phyloP scores from a whole-genome alignment of 2,888 invertebrate genomes.

The Onchidella celtica region DNA sequence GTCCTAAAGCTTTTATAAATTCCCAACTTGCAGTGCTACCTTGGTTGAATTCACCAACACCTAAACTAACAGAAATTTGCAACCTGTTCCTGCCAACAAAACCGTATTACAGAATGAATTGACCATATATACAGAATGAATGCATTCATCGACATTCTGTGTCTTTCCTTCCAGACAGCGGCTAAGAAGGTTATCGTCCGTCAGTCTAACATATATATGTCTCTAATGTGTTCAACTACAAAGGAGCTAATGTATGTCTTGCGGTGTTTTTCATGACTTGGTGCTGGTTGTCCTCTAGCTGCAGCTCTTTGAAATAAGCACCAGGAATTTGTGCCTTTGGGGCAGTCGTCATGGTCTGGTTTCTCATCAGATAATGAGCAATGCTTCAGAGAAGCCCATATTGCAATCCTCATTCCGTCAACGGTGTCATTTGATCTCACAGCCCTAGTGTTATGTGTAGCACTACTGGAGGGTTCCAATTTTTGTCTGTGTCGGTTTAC shows the following conservation, averaged over 20 bases:
- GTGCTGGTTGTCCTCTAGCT: not conserved
- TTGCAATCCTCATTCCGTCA: constrained; percentile 3
- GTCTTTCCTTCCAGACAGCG: constrained; percentile 27
- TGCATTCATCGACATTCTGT: constrained; percentile 33
- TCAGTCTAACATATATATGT: not conserved
- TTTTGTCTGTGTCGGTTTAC: not conserved
- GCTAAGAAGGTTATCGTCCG: constrained; percentile 5
- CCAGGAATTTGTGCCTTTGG: constrained; percentile 20
- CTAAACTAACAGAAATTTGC: not conserved
- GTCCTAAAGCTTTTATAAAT: constrained; percentile 13
- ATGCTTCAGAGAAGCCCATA: constrained; percentile 20
- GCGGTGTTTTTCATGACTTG: not conserved
- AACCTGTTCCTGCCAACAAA: not conserved
- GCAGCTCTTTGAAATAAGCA: constrained; percentile 36
- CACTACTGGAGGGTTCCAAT: too few species aligned
- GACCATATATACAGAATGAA: too few species aligned
- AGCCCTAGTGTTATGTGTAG: constrained; percentile 15
- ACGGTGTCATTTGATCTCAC: not conserved
- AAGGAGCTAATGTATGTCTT: not conserved
- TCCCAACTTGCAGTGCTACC: constrained; percentile 20
- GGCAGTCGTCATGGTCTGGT: constrained; percentile 24
- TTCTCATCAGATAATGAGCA: constrained; percentile 18
- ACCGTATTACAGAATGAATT: too few species aligned
- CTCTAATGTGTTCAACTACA: not conserved
- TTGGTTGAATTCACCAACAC: constrained; percentile 44